These are phyloP conservation scores for Pluvialis apricaria DNA, from an alignment of 2,113 vertebrate genomes.

Conservation along the genomic window DNA sequence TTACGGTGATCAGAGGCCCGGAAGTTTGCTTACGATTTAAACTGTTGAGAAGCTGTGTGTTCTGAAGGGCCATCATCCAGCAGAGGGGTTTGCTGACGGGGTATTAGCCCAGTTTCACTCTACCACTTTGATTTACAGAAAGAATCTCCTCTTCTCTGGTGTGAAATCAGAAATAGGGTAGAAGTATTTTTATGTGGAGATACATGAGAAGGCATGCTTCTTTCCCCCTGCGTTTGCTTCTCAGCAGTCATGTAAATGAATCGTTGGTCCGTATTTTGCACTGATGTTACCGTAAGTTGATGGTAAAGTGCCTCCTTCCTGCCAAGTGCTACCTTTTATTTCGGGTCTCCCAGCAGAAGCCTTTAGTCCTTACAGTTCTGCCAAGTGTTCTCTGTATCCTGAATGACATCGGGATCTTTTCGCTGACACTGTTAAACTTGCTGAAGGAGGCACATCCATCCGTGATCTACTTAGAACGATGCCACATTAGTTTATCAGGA, in stretches of 20 bases:
- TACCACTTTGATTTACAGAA: not conserved
- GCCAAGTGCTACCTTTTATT: not conserved
- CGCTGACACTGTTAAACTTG: not conserved
- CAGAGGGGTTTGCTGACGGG: not conserved
- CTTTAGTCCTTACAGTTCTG: not conserved
- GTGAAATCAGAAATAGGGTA: not conserved
- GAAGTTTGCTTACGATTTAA: not conserved
- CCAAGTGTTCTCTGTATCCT: not conserved
- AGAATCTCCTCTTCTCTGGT: rapidly evolving
- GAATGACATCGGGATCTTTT: not conserved
- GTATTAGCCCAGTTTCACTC: not conserved
- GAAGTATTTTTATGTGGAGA: not conserved
- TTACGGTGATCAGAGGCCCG: not conserved
- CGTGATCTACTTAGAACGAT: not conserved
- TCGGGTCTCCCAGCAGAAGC: not conserved
- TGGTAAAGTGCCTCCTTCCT: not conserved
- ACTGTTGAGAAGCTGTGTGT: not conserved
- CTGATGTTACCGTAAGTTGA: rapidly evolving
- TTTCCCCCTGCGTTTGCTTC: not conserved
- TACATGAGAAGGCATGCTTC: not conserved
- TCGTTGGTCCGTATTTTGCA: rapidly evolving
- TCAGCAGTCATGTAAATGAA: not conserved
- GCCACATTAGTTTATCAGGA: not conserved
- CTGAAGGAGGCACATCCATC: not conserved
- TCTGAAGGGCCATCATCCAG: not conserved